Conservation (phyloP, 2,888 invertebrate genomes). For the Tridacna gigas region DNA sequence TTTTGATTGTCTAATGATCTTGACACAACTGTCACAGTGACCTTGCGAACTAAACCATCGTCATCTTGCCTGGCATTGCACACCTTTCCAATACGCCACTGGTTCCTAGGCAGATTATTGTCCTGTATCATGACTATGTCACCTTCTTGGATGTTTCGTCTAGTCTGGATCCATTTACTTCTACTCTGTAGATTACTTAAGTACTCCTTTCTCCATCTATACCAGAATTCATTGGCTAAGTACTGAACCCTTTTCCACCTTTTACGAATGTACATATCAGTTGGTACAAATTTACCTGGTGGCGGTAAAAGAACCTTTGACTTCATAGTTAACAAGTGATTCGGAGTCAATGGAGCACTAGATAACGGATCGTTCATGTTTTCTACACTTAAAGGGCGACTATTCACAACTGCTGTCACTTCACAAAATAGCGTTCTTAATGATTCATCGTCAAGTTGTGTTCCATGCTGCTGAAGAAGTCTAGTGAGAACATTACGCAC, state of each 20-base stretch:
- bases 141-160: constrained; percentile 32
- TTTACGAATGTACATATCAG: constrained; percentile 24
- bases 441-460: constrained; percentile 54
- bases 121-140: constrained; percentile 58
- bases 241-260: constrained; percentile 29
- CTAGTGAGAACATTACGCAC: constrained; percentile 57
- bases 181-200: constrained; percentile 31
- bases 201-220: constrained; percentile 33
- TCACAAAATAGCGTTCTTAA: constrained; percentile 61
- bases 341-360: constrained; percentile 61
- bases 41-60: constrained; percentile 51
- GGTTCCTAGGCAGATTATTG: constrained; percentile 31
- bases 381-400: constrained; percentile 56
- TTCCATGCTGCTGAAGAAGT: constrained; percentile 39
- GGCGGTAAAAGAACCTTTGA: constrained; percentile 28
- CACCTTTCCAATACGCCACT: constrained; percentile 39
- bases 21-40: constrained; percentile 35
- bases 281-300: constrained; percentile 18
- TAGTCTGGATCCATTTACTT: constrained; percentile 20
- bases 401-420: constrained; percentile 56
- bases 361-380: constrained; percentile 52
- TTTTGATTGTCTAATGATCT: constrained; percentile 5
- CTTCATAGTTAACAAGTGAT: constrained; percentile 63
- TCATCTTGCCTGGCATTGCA: constrained; percentile 11
- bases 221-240: constrained; percentile 7